Evolutionary conservation across 2,888 invertebrate genomes (phyloP), one percentile per base, ranked within the genome.

Genomic region (Apotomis capreana): DNA sequence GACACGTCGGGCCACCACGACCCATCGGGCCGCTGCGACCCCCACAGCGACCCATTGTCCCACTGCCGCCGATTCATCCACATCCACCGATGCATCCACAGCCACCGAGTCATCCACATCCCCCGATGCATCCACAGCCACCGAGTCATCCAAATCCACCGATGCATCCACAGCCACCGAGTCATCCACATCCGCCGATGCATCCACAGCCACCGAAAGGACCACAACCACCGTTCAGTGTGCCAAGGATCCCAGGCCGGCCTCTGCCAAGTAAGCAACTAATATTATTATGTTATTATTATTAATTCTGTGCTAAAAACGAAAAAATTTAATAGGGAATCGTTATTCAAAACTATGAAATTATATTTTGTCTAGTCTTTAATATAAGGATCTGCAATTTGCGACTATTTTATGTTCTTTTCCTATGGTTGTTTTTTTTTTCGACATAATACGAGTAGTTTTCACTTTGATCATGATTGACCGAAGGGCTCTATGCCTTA

Each of bases 241-340:
- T 13, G 10, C 63, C 70, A 13, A 57, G 68, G 52, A 72, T 71
- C 37, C 68, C 71, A 4, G n/a, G 36, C 13, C 57, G 71, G 12
- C 71, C 71, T 52, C 9, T 72, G 9, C 71, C 71, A 62, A 52
- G 71, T 71, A 52, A 61, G 71, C 37, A 52, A n/a, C 12, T 26
- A 36, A 0, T 36, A 8, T 6, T 51, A 61, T 26, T 15, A 26
- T 26, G 5, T 3, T 26, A 40, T 40, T 6, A 40, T 40, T 40
- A 26, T 26, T 26, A 26, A 26, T 26, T 26, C 26, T 26, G 26
- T 26, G 26, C 26, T 26, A 26, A 2, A 26, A 26, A 26, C 26
- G 26, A 26, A 26, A 26, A 26, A 26, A 2, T 26, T 26, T 26
- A 26, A 0, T 2, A 2, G 26, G 26, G 26, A 26, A 26, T 26